A percentile compares a stretch with the other conserved stretches of the same genome.
Conservation (phyloP, 2,113 vertebrate species). For the Theropithecus gelada region DNA sequence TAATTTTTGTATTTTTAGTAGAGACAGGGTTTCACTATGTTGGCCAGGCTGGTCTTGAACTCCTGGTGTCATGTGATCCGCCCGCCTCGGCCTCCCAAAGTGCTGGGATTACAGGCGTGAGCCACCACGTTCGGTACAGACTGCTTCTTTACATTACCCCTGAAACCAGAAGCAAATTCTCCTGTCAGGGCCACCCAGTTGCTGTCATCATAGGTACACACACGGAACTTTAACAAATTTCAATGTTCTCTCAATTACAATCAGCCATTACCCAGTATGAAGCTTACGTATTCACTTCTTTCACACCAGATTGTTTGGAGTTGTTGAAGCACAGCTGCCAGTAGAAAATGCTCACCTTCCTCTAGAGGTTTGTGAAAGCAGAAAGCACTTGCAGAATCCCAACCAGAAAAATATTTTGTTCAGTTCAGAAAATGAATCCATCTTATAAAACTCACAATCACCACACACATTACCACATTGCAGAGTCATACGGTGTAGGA, state of each 20-base stretch:
- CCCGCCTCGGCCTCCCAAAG: no score
- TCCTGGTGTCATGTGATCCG: no score
- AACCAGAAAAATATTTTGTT: neutral
- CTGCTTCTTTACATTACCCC: neutral
- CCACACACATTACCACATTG: neutral
- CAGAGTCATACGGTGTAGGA: neutral
- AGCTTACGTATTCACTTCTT: slow-evolving; percentile 39
- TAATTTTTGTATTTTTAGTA: no score
- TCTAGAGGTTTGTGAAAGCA: neutral
- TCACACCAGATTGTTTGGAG: neutral
- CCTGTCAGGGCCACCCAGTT: neutral
- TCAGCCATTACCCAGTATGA: slow-evolving; percentile 50
- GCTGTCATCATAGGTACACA: neutral
- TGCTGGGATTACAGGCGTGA: no score
- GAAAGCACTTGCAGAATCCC: neutral
- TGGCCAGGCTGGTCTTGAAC: no score
- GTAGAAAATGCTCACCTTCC: slow-evolving; percentile 2
- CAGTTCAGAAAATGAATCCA: neutral
- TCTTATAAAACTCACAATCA: neutral
- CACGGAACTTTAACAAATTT: slow-evolving; percentile 35
- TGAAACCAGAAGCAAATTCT: neutral
- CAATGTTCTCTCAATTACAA: slow-evolving; percentile 60
- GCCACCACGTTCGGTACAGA: neutral
- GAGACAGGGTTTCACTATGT: no score
- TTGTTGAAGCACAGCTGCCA: slow-evolving; percentile 42